These are phyloP conservation scores for Phalacrocorax aristotelis DNA, from an alignment of 2,113 vertebrate genomes.

Conservation along the genomic window DNA sequence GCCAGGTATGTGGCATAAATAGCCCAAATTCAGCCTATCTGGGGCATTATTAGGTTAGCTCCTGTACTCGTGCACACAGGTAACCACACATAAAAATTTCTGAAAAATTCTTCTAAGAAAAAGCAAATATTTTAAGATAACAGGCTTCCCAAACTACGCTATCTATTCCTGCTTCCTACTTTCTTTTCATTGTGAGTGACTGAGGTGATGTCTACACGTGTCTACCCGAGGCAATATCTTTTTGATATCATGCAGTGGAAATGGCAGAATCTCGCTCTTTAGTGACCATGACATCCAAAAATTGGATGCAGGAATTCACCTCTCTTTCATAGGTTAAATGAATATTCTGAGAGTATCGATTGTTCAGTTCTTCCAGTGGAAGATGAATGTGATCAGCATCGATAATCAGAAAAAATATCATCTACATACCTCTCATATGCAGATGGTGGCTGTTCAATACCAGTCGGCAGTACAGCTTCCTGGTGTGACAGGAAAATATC, in stretches of 20 bases:
- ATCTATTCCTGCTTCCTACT: neutral
- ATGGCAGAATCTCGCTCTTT: constrained; percentile 49
- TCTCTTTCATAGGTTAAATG: constrained; percentile 52
- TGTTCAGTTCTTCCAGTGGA: constrained; percentile 42
- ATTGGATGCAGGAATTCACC: constrained; percentile 55
- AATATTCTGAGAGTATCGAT: constrained; percentile 59
- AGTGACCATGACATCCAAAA: constrained; percentile 45
- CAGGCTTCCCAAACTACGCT: neutral
- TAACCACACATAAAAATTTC: neutral
- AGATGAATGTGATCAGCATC: constrained; percentile 51
- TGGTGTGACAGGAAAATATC: constrained; percentile 41
- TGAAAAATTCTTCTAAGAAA: neutral
- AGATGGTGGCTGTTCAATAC: constrained; percentile 23
- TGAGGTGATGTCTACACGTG: neutral
- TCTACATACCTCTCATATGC: constrained; percentile 24
- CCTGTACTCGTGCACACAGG: neutral
- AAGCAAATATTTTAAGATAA: neutral
- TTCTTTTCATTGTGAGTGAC: neutral
- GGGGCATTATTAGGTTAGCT: neutral
- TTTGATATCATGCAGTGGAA: constrained; percentile 11
- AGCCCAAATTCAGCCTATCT: neutral
- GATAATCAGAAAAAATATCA: constrained; percentile 52
- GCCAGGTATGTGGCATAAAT: neutral
- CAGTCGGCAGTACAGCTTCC: constrained; percentile 5
- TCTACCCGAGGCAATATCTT: constrained; percentile 15